Conservation (phyloP, 2,113 vertebrate genomes). For the Paraplagusia blochii region DNA sequence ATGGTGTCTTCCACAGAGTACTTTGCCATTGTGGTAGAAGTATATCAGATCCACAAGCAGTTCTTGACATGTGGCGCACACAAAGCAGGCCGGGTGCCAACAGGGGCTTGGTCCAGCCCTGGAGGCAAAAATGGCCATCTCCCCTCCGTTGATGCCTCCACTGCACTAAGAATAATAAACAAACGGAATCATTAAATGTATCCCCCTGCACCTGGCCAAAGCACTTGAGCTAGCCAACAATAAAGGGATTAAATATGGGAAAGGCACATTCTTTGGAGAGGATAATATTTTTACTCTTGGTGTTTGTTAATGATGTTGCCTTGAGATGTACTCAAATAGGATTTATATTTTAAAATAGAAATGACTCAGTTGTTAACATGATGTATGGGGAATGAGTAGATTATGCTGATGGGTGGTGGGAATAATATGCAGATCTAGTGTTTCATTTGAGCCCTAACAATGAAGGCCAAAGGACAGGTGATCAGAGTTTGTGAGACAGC, state of each 20-base stretch:
- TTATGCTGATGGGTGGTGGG: slow-evolving; percentile 25
- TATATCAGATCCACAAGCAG: slow-evolving; percentile 96
- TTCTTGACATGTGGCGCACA: slow-evolving; percentile 87
- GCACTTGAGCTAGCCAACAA: background rate
- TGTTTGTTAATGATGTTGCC: background rate
- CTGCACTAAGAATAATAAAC: slow-evolving; percentile 78
- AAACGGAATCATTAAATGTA: slow-evolving; percentile 22
- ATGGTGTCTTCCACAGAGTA: slow-evolving; percentile 92
- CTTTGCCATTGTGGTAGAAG: slow-evolving; percentile 91
- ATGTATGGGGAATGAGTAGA: slow-evolving; percentile 25
- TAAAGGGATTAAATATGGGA: background rate
- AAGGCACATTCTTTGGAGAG: background rate
- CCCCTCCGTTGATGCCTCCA: slow-evolving; percentile 84
- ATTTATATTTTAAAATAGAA: background rate
- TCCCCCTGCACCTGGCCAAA: slow-evolving; percentile 5
- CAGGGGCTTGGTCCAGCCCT: slow-evolving; percentile 86
- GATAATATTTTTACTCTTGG: background rate
- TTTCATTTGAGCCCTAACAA: slow-evolving; percentile 31
- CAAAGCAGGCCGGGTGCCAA: slow-evolving; percentile 95
- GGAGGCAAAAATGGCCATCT: slow-evolving; percentile 92
- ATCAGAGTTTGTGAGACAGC: slow-evolving; percentile 17
- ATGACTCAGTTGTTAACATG: slow-evolving; percentile 8
- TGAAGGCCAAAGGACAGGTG: slow-evolving; percentile 46
- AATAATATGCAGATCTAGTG: slow-evolving; percentile 18
- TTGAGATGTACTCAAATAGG: slow-evolving; percentile 1